A percentile compares a stretch with the other conserved stretches of the same genome.
These are phyloP conservation scores for Trichogramma pretiosum DNA, from an alignment of 1,140 invertebrate species.

Conservation along the genomic window DNA sequence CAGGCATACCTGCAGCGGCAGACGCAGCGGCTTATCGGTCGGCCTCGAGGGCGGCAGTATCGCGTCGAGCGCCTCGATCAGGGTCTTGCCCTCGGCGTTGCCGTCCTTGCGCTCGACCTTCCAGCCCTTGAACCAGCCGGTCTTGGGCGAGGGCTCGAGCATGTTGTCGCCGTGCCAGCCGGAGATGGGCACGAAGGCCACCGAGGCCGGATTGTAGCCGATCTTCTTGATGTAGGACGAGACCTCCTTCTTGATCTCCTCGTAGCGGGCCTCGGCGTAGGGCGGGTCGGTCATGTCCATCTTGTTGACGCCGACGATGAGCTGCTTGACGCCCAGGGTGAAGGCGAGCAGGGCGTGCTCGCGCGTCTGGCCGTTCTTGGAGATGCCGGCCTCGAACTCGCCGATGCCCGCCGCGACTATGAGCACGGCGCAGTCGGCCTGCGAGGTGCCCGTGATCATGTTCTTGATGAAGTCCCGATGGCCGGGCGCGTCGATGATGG, in stretches of 20 bases:
- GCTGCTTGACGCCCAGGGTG: slow-evolving; percentile 95
- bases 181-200: slow-evolving; percentile 97
- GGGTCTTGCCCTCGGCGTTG: slow-evolving; percentile 77
- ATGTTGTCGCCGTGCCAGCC: slow-evolving; percentile 99
- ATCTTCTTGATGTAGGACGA: slow-evolving; percentile 93
- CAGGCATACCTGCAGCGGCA: slow-evolving; percentile 71
- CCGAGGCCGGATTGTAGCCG: slow-evolving; percentile 91
- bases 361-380: slow-evolving; percentile 98
- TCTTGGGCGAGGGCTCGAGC: slow-evolving; percentile 85
- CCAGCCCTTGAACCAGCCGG: slow-evolving; percentile 98
- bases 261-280: slow-evolving; percentile 84
- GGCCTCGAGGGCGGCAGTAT: slow-evolving; percentile 89
- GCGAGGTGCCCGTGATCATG: slow-evolving; percentile 98
- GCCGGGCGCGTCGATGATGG: slow-evolving; percentile 98
- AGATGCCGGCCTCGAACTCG: slow-evolving; percentile 98
- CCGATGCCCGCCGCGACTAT: slow-evolving; percentile 96
- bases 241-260: slow-evolving; percentile 97
- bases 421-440: slow-evolving; percentile 96
- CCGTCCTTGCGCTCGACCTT: slow-evolving; percentile 84
- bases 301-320: slow-evolving; percentile 98
- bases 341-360: slow-evolving; percentile 96
- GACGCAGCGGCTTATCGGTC: slow-evolving; percentile 89
- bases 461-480: slow-evolving; percentile 99
- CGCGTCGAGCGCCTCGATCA: slow-evolving; percentile 90
- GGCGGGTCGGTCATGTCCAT: slow-evolving; percentile 98